A percentile compares a stretch with the other conserved stretches of the same genome.
phyloP scores from a whole-genome alignment of 2,797 vertebrate species.

The Onychomys arenicola region DNA sequence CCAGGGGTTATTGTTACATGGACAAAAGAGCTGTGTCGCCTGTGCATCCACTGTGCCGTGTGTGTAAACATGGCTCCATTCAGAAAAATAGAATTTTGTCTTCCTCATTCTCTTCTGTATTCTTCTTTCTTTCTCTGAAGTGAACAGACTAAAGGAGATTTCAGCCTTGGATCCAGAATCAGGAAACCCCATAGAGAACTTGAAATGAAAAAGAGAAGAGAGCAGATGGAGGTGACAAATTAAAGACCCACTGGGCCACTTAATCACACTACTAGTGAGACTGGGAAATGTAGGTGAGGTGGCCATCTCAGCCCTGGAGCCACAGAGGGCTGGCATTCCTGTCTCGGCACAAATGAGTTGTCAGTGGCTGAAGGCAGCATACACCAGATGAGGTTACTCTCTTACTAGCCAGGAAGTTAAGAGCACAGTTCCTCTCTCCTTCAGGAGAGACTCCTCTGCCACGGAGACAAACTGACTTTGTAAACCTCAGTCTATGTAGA shows the following conservation, averaged over 20 bases:
- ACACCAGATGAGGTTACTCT: neutral
- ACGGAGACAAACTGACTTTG: neutral
- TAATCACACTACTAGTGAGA: neutral
- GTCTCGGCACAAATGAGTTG: neutral
- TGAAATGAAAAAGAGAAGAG: slow-evolving; percentile 71
- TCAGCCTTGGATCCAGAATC: slow-evolving; percentile 80
- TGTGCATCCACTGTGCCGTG: slow-evolving; percentile 79
- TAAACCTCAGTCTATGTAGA: neutral
- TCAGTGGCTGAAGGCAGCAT: neutral
- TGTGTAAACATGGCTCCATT: slow-evolving; percentile 86
- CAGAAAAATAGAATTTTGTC: slow-evolving; percentile 82
- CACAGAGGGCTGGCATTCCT: neutral
- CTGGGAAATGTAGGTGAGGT: neutral
- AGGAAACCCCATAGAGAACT: slow-evolving; percentile 65
- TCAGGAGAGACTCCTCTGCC: neutral
- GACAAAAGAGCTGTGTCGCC: slow-evolving; percentile 86
- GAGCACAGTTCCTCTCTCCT: neutral
- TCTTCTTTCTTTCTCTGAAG: slow-evolving; percentile 66
- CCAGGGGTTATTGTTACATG: slow-evolving; percentile 82
- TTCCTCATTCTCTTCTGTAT: slow-evolving; percentile 76
- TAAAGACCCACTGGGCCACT: neutral
- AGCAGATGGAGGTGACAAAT: neutral
- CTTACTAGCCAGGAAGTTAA: neutral
- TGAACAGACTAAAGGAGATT: slow-evolving; percentile 82
- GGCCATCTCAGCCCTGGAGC: neutral